Conservation (phyloP, 2,113 vertebrate species). For the Thermophis baileyi region DNA sequence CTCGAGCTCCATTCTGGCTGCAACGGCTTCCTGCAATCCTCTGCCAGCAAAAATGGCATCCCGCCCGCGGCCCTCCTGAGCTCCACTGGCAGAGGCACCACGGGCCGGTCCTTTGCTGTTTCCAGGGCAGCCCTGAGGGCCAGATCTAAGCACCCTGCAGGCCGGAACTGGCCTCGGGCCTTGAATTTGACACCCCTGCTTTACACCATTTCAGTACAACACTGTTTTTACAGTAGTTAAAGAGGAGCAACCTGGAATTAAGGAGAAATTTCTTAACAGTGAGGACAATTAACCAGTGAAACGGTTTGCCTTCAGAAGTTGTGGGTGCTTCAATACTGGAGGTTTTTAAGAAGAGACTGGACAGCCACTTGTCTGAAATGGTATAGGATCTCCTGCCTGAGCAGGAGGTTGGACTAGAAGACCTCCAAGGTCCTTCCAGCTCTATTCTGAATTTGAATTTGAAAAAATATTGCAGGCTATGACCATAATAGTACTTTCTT, state of each 20-base stretch:
- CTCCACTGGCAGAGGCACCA: too few species aligned
- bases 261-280: background rate
- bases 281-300: background rate
- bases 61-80: too few species aligned
- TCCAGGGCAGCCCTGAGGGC: too few species aligned
- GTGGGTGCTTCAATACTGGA: background rate
- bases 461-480: background rate
- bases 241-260: background rate
- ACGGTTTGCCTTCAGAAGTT: background rate
- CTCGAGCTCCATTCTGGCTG: too few species aligned
- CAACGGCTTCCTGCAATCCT: too few species aligned
- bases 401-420: background rate
- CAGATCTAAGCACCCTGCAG: too few species aligned
- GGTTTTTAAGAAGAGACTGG: background rate
- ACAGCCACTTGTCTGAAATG: background rate
- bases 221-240: background rate
- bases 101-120: too few species aligned
- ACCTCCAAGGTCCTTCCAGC: background rate
- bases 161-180: too few species aligned
- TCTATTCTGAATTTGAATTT: background rate
- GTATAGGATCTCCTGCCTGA: background rate
- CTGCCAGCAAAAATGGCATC: too few species aligned
- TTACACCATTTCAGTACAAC: background rate
- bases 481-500: background rate
- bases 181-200: too few species aligned